A percentile compares a stretch with the other conserved stretches of the same genome.
Evolutionary conservation across 2,113 vertebrate species (phyloP).

Genomic region (Chrysemys picta): DNA sequence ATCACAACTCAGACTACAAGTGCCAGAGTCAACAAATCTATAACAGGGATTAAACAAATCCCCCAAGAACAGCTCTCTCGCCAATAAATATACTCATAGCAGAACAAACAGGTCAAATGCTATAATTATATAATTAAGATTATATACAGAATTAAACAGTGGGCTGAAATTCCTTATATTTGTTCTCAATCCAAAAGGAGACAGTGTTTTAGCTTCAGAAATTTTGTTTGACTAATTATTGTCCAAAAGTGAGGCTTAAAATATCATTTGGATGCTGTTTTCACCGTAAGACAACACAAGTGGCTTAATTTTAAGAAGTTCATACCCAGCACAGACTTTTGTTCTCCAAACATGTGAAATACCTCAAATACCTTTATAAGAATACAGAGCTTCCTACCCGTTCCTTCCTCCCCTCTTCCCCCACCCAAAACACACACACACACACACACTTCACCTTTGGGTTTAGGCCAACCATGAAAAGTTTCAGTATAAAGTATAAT

Average conservation of each 20-base stretch:
- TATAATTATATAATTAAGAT: too few relatives aligned
- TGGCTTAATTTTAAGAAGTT: not conserved
- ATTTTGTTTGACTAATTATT: conserved; percentile 3
- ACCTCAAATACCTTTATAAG: not conserved
- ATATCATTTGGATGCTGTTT: not conserved
- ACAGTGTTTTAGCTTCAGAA: too few relatives aligned
- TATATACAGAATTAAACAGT: too few relatives aligned
- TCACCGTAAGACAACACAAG: not conserved
- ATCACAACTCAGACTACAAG: too few relatives aligned
- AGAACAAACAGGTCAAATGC: too few relatives aligned
- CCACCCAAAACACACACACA: not conserved
- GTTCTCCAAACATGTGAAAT: not conserved
- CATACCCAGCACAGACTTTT: not conserved
- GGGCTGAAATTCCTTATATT: not conserved
- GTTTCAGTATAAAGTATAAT: not conserved
- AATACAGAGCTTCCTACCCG: not conserved
- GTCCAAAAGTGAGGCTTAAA: conserved; percentile 18
- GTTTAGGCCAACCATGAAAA: not conserved
- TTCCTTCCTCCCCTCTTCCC: not conserved
- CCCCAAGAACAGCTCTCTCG: too few relatives aligned
- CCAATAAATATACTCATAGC: too few relatives aligned
- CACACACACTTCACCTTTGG: not conserved
- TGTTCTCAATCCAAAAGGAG: not conserved
- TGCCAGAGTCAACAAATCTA: too few relatives aligned
- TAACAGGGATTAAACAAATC: too few relatives aligned